Conservation (phyloP, 2,888 invertebrate species). For the Hirtodrosophila confusa region DNA sequence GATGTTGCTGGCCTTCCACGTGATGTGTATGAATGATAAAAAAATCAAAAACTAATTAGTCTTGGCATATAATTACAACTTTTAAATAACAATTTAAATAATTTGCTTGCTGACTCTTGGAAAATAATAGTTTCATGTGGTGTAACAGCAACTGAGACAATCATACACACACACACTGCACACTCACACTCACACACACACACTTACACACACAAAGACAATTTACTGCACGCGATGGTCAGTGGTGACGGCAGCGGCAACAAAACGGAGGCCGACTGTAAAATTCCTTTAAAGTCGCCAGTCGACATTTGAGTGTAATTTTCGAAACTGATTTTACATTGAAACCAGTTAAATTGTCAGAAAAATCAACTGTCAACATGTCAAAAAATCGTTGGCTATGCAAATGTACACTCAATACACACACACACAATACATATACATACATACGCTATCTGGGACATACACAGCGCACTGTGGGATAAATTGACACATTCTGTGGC, state of each 20-base stretch:
- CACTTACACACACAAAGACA: slow-evolving; percentile 36
- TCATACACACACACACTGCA: slow-evolving; percentile 6
- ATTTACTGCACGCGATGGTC: slow-evolving; percentile 80
- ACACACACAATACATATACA: not conserved
- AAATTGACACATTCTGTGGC: too few species aligned
- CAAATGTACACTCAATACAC: slow-evolving; percentile 59
- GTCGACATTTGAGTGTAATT: slow-evolving; percentile 78
- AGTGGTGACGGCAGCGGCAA: slow-evolving; percentile 43
- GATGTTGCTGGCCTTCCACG: slow-evolving; percentile 23
- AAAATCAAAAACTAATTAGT: slow-evolving; percentile 70
- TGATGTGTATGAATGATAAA: slow-evolving; percentile 6
- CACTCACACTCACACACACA: slow-evolving; percentile 1
- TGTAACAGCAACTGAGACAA: slow-evolving; percentile 39
- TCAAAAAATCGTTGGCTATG: slow-evolving; percentile 82
- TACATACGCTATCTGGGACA: slow-evolving; percentile 40
- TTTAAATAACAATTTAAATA: slow-evolving; percentile 76
- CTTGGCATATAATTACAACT: slow-evolving; percentile 71
- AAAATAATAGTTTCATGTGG: slow-evolving; percentile 63
- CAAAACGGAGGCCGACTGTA: slow-evolving; percentile 50
- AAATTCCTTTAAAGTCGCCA: slow-evolving; percentile 80
- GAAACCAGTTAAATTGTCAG: slow-evolving; percentile 84
- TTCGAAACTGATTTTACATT: slow-evolving; percentile 83
- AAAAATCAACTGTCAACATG: slow-evolving; percentile 84
- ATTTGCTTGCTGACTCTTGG: slow-evolving; percentile 73
- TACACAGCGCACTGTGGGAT: not conserved